phyloP scores from a whole-genome alignment of 2,113 vertebrate genomes.

The Brachypteracias leptosomus region DNA sequence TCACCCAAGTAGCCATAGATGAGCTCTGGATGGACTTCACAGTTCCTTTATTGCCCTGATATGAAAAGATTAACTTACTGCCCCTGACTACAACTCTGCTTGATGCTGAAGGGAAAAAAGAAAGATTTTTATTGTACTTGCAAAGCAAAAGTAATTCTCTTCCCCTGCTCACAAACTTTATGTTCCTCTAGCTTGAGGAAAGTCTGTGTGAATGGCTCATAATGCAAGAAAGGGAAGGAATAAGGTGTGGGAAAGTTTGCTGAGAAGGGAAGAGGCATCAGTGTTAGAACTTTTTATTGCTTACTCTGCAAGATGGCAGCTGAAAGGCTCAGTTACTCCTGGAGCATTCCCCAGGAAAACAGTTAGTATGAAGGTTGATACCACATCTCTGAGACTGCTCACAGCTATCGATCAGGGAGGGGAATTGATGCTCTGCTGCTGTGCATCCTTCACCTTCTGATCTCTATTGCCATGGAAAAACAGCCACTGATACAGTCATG shows the following conservation, averaged over 20 bases:
- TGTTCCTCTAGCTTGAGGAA: neutral
- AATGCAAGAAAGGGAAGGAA: neutral
- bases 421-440: neutral
- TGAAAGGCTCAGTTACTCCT: neutral
- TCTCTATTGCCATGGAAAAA: neutral
- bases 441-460: neutral
- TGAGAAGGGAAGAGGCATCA: neutral
- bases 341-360: neutral
- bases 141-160: neutral
- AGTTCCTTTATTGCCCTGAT: neutral
- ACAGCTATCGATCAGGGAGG: neutral
- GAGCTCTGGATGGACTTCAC: neutral
- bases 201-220: neutral
- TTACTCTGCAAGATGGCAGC: neutral
- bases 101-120: neutral
- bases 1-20: neutral
- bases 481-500: neutral
- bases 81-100: neutral
- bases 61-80: neutral
- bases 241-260: neutral
- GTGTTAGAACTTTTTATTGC: neutral
- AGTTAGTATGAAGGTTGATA: neutral
- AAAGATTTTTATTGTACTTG: neutral
- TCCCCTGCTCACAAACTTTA: neutral
- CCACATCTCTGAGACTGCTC: neutral